A percentile compares a stretch with the other conserved stretches of the same genome.
These are phyloP conservation scores for Reinhardtius hippoglossoides DNA, from an alignment of 2,113 vertebrate genomes.

Conservation along the genomic window DNA sequence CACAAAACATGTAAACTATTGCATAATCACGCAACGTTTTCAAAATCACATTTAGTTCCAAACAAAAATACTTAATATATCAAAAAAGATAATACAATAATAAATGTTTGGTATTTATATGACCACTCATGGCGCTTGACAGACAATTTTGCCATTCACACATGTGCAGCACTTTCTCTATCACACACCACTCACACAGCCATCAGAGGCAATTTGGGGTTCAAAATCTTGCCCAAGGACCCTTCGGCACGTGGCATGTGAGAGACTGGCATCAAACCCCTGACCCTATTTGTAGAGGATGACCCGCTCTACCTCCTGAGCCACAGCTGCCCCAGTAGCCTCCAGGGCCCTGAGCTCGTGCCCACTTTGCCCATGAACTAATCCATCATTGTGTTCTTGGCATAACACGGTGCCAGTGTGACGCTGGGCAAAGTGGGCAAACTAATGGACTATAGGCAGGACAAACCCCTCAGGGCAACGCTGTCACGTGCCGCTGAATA, in stretches of 20 bases:
- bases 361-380: not conserved
- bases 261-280: too few relatives aligned
- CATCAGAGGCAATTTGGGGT: not conserved
- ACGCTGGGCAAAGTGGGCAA: conserved; percentile 32
- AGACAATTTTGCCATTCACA: too few relatives aligned
- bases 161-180: not conserved
- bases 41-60: too few relatives aligned
- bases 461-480: conserved; percentile 39
- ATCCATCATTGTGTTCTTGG: conserved; percentile 33
- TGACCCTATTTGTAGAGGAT: not conserved
- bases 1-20: too few relatives aligned
- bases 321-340: not conserved
- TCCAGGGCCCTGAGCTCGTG: not conserved
- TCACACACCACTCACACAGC: not conserved
- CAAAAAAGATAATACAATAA: too few relatives aligned
- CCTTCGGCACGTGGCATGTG: not conserved
- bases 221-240: not conserved
- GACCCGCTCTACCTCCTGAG: not conserved
- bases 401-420: conserved; percentile 22
- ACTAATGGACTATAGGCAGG: conserved; percentile 45
- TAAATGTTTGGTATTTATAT: too few relatives aligned
- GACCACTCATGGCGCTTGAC: too few relatives aligned
- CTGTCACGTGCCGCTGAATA: conserved; percentile 35
- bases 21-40: too few relatives aligned
- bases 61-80: too few relatives aligned